A percentile compares a stretch with the other conserved stretches of the same genome.
These are phyloP conservation scores for Atractosteus spatula DNA, from an alignment of 2,113 vertebrate genomes.

Conservation along the genomic window DNA sequence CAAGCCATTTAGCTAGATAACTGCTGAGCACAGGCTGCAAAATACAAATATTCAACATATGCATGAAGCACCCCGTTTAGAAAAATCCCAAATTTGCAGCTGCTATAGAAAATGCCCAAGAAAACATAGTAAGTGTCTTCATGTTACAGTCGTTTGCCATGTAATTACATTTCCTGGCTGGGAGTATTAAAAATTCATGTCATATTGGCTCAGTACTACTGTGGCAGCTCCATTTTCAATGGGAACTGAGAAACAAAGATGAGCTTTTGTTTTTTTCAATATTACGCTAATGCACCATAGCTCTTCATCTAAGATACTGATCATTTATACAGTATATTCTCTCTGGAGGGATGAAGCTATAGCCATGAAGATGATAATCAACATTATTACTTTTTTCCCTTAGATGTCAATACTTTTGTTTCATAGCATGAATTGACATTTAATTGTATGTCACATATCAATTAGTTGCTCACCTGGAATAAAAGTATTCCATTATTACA, in stretches of 20 bases:
- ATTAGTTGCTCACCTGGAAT: too few species aligned
- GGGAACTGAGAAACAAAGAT: slow-evolving; percentile 21
- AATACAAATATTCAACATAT: too few species aligned
- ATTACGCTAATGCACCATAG: slow-evolving; percentile 1
- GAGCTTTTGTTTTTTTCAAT: neutral
- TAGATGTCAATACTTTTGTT: too few species aligned
- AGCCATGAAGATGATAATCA: too few species aligned
- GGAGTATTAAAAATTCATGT: slow-evolving; percentile 61
- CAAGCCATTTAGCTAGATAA: too few species aligned
- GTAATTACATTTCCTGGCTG: slow-evolving; percentile 60
- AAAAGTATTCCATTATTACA: too few species aligned
- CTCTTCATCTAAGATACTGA: neutral
- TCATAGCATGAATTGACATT: too few species aligned
- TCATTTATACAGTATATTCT: neutral
- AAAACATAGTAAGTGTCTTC: slow-evolving; percentile 13
- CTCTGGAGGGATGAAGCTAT: too few species aligned
- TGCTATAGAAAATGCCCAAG: slow-evolving; percentile 45
- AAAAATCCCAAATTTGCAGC: slow-evolving; percentile 28
- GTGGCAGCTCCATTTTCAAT: slow-evolving; percentile 37
- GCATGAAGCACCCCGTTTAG: too few species aligned
- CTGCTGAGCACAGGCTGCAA: too few species aligned
- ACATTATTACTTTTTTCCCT: too few species aligned
- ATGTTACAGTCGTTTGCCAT: slow-evolving; percentile 44
- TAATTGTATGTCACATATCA: too few species aligned
- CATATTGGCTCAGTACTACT: slow-evolving; percentile 40